Evolutionary conservation across 2,888 invertebrate species (phyloP), one percentile per base, ranked within the genome.

Genomic region (Blastobasis adustella): DNA sequence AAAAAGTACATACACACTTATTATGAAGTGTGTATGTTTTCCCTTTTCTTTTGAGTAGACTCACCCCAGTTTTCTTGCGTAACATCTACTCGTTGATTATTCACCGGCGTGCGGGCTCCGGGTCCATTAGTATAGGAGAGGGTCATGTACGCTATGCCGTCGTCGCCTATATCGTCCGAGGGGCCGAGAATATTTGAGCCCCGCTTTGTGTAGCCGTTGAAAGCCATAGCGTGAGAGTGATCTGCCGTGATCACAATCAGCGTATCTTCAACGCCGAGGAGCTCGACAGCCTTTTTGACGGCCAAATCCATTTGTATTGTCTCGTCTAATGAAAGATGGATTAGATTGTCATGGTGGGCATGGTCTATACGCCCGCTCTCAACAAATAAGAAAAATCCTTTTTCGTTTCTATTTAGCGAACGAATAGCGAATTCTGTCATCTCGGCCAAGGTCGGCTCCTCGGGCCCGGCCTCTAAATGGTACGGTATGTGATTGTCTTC

Each of bases 381-480:
- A 10, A 96, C 93, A 67, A 96, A 93, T n/a, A 96, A 76, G 67
- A 95, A 94, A 71, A 90, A 96, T 0, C 96, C 96, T 1, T 92
- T 87, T 8, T 84, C 76, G 61, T 91, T 90, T 56, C 90, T 90
- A 37, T 87, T 82, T 47, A 96, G 82, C 4, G 93, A 82, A 51
- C 91, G 85, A 41, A 96, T 93, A 0, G 96, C 96, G 6, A 90
- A 89, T 79, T 80, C 82, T 0, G 83, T 83, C 46, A 84, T 61
- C 38, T 84, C 82, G 0, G 81, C 76, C 9, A 96, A 78, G 0
- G 81, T 71, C 0, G 82, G 82, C 77, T 82, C 76, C 1, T 9
- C 42, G 0, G 67, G 42, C 46, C 82, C 62, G 0, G 90, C 82
- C 58, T 93, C 91, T 65, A 93, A 61, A 61, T 94, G 91, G 71